Conservation (phyloP, 2,888 invertebrate genomes). For the Melanargia galathea region DNA sequence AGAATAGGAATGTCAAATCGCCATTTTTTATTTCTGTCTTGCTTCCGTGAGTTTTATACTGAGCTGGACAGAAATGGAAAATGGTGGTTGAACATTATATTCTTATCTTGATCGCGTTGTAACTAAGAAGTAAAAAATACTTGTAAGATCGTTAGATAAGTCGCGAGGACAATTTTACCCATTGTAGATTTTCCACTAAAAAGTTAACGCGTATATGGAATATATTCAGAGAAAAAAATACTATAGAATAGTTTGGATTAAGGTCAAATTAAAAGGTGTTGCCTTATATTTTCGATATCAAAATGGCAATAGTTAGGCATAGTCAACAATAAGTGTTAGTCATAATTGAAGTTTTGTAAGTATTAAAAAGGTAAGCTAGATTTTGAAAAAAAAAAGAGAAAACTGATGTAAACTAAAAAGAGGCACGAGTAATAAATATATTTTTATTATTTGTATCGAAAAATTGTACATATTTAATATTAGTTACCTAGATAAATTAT, state of each 20-base stretch:
- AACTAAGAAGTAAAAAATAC: neutral
- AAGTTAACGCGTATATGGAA: neutral
- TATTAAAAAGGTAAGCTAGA: slow-evolving; percentile 21
- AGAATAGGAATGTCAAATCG: neutral
- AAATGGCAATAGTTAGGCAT: slow-evolving; percentile 40
- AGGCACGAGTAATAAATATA: slow-evolving; percentile 42
- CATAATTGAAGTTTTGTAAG: slow-evolving; percentile 32
- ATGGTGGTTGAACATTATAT: too few relatives aligned
- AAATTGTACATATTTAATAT: slow-evolving; percentile 46
- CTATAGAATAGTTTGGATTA: slow-evolving; percentile 17
- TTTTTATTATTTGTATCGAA: slow-evolving; percentile 44
- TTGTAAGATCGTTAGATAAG: too few relatives aligned
- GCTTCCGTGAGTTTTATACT: too few relatives aligned
- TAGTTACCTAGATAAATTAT: slow-evolving; percentile 51
- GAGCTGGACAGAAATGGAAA: too few relatives aligned
- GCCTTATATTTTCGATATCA: slow-evolving; percentile 61
- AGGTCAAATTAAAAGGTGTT: slow-evolving; percentile 59
- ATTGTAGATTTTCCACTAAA: neutral
- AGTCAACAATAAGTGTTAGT: slow-evolving; percentile 35
- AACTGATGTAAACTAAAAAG: slow-evolving; percentile 26
- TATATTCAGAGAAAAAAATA: slow-evolving; percentile 11
- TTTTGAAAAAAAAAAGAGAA: slow-evolving; percentile 24
- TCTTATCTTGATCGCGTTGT: too few relatives aligned
- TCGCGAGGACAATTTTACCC: neutral
- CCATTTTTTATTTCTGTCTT: neutral